Evolutionary conservation across 2,888 invertebrate species (phyloP), one percentile per base, ranked within the genome.

Genomic region (Drosophila ustulata): DNA sequence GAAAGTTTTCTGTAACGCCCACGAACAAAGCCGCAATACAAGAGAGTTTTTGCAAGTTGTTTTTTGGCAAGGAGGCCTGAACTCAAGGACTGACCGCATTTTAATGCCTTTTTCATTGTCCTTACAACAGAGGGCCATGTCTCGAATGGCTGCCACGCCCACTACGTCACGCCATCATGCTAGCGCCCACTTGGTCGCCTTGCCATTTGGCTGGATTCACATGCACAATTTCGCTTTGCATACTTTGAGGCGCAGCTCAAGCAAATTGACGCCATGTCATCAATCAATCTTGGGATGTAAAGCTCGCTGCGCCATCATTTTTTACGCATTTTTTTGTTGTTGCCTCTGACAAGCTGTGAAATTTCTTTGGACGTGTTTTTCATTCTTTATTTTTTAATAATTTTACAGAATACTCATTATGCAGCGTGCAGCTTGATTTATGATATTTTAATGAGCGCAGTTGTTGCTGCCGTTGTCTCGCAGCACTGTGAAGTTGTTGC

Each of bases 61-160:
- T 30, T 37, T 37, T 28, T n/a, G 32, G 18, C 39, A 11, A 30
- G 32, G 7, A 32, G n/a, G n/a, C 37, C 37, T 37, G 37, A 30
- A 28, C 56, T 47, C 47, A 11, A 46, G 26, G 53, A 69, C 71
- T 80, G 88, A 82, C 89, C 88, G 71, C 82, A 79, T 76, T 89
- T 85, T 89, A 89, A 88, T 89, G 84, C 72, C 76, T 82, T 88
- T 84, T 84, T 88, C 88, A 84, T 89, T 88, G 88, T 82, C 70
- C 72, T 72, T 69, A 70, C 79, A 80, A 68, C 63, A 53, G 61
- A 59, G 64, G 30, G 49, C 18, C 51, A 25, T 7, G 57, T 41
- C 53, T 34, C n/a, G 39, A 11, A 11, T 23, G 28, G n/a, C 2
- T 5, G 39, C 8, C 70, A 50, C 41, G 37, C 55, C 43, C 23